These are phyloP conservation scores for Pristionchus arcanus DNA, from an alignment of 2,888 invertebrate genomes.

Conservation along the genomic window DNA sequence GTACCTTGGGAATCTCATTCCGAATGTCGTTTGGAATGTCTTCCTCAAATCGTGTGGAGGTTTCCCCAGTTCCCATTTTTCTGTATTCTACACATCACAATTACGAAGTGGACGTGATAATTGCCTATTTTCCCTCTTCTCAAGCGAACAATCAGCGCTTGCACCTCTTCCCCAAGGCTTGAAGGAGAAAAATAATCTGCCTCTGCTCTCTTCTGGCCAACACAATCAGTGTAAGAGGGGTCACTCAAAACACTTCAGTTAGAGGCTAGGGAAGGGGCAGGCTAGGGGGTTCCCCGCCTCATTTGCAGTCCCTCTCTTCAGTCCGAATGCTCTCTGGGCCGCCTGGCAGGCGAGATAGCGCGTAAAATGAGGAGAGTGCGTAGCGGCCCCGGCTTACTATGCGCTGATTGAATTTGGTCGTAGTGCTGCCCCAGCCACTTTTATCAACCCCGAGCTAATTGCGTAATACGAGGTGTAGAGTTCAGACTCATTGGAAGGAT, in stretches of 20 bases:
- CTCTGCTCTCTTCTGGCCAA: not conserved
- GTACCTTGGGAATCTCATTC: too few species aligned
- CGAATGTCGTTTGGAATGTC: too few species aligned
- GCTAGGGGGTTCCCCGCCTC: not conserved
- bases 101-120: not conserved
- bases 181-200: not conserved
- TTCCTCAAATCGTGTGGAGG: too few species aligned
- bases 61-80: not conserved
- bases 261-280: not conserved
- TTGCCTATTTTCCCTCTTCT: not conserved
- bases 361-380: too few species aligned
- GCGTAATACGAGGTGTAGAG: not conserved
- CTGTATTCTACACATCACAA: not conserved
- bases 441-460: not conserved
- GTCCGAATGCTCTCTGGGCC: not conserved
- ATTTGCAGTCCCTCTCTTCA: not conserved
- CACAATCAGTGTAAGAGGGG: constrained; percentile 42
- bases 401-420: constrained; percentile 16
- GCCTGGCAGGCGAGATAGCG: not conserved
- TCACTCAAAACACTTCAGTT: constrained; percentile 46
- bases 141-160: not conserved
- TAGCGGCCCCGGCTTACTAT: not conserved
- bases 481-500: not conserved
- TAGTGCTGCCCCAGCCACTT: not conserved
- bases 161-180: not conserved